Conservation (phyloP, 2,113 vertebrate species). For the Gobiocypris rarus region DNA sequence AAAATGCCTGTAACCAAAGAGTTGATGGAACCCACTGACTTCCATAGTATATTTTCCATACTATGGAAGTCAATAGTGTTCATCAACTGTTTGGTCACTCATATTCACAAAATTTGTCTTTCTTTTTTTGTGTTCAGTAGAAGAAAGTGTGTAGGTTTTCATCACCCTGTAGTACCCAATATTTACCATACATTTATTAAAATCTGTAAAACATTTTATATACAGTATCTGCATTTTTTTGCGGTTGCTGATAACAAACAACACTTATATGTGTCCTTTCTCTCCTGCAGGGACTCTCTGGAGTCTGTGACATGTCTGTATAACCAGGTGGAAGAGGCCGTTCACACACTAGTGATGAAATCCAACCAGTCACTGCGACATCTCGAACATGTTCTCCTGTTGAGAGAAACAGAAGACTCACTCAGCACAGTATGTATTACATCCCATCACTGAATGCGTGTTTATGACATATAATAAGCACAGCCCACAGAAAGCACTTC, state of each 20-base stretch:
- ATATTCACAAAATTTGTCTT: too few species aligned
- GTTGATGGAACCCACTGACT: too few species aligned
- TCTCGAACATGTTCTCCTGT: conserved; percentile 79
- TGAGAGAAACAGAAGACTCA: conserved; percentile 77
- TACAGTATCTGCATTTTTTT: not conserved
- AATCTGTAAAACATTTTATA: not conserved
- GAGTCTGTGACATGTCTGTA: conserved; percentile 80
- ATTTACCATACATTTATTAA: not conserved
- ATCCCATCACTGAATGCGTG: not conserved
- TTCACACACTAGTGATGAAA: conserved; percentile 86
- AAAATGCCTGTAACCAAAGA: too few species aligned
- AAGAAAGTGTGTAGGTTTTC: not conserved
- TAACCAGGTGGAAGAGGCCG: conserved; percentile 85
- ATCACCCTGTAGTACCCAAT: not conserved
- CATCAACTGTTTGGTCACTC: too few species aligned
- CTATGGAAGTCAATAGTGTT: too few species aligned
- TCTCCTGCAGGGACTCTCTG: conserved; percentile 75
- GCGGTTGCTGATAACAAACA: not conserved
- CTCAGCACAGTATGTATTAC: conserved; percentile 75
- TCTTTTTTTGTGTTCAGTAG: too few species aligned
- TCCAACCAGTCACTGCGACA: conserved; percentile 86
- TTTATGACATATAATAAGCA: not conserved
- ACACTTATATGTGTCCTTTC: not conserved
- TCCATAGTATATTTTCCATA: too few species aligned
- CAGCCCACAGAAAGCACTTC: not conserved